Evolutionary conservation across 2,888 invertebrate species (phyloP).

Genomic region (Drosophila anomelani): DNA sequence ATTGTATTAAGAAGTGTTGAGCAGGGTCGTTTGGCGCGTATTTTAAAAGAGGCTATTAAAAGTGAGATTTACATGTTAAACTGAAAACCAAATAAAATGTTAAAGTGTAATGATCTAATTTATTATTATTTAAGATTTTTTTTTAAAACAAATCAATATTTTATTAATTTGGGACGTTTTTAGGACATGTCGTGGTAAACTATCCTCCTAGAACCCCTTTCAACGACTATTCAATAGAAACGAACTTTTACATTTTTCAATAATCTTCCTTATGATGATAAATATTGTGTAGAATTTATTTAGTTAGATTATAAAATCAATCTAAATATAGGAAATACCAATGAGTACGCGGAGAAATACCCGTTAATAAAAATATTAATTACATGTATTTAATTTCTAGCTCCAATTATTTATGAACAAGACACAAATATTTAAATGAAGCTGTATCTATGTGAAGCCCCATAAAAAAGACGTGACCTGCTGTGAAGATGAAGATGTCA

Average conservation of each 20-base stretch:
- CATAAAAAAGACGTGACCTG: constrained; percentile 18
- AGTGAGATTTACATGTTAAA: too few relatives aligned
- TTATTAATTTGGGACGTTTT: background rate
- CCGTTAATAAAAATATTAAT: background rate
- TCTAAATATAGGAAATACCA: background rate
- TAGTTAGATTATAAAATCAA: background rate
- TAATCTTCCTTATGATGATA: background rate
- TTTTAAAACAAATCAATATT: background rate
- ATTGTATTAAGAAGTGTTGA: background rate
- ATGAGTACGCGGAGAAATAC: background rate
- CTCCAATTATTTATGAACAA: background rate
- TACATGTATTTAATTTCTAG: too few relatives aligned
- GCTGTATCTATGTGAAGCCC: background rate
- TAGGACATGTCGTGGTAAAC: background rate
- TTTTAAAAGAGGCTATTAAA: background rate
- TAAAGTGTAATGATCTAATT: background rate
- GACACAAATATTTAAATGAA: background rate
- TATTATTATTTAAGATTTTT: accelerated
- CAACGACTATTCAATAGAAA: background rate
- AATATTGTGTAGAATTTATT: background rate
- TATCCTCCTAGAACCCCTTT: background rate
- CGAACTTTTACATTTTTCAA: background rate
- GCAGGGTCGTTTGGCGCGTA: constrained; percentile 2
- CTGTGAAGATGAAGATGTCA: constrained; percentile 18
- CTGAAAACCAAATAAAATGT: background rate